A percentile compares a stretch with the other conserved stretches of the same genome.
Conservation (phyloP, 2,797 vertebrate genomes). For the Lacerta viridis region DNA sequence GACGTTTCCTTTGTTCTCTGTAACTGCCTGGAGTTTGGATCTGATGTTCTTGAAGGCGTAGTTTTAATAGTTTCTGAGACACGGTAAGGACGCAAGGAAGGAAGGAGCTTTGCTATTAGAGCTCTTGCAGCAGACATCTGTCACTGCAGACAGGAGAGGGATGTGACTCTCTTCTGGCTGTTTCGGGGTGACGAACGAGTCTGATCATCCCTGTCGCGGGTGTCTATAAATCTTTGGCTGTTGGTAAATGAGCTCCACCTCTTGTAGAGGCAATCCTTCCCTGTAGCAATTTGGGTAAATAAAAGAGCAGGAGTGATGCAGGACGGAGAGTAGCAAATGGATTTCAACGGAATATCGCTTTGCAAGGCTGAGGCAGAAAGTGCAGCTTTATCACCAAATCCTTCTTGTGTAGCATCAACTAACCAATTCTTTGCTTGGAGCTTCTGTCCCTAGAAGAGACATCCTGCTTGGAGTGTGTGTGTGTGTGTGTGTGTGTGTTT, state of each 20-base stretch:
- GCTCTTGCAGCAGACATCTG: constrained; percentile 11
- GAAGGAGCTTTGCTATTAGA: constrained; percentile 24
- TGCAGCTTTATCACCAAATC: not conserved
- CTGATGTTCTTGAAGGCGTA: not conserved
- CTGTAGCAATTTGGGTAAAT: constrained; percentile 31
- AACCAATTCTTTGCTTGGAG: not conserved
- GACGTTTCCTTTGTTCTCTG: not conserved
- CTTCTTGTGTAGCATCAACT: not conserved
- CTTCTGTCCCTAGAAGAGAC: not conserved
- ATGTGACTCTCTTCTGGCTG: constrained; percentile 6
- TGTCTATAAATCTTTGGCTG: constrained; percentile 37
- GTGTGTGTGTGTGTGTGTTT: too few relatives aligned
- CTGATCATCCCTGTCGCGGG: constrained; percentile 22
- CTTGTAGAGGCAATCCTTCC: constrained; percentile 22
- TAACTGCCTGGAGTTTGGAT: not conserved
- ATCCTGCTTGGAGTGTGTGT: not conserved
- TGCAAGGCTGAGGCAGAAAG: not conserved
- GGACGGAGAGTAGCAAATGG: constrained; percentile 1
- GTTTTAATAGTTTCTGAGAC: not conserved
- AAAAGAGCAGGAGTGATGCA: constrained; percentile 26
- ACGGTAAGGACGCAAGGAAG: not conserved
- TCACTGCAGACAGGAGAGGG: not conserved
- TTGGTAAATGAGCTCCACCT: constrained; percentile 39
- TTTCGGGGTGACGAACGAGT: constrained; percentile 25
- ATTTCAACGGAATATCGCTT: not conserved